These are phyloP conservation scores for roundworm (Caenorhabditis elegans) DNA, from an alignment of 1,140 invertebrate species.

Conservation along the genomic window DNA sequence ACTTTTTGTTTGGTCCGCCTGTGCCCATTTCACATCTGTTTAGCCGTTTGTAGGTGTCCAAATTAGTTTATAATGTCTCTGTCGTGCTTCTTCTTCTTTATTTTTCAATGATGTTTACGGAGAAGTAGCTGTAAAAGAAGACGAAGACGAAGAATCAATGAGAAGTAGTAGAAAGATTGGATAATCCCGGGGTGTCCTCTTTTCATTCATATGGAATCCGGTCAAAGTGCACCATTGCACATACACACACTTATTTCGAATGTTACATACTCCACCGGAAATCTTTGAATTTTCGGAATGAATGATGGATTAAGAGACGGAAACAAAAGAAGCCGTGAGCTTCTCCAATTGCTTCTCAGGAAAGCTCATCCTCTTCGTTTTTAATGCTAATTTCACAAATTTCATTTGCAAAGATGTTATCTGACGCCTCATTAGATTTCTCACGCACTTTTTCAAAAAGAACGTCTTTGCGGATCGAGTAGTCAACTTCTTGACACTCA, in stretches of 20 bases:
- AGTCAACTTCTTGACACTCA: background rate
- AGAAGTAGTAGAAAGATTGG: background rate
- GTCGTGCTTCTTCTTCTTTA: background rate
- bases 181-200: background rate
- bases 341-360: background rate
- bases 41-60: slow-evolving; percentile 21
- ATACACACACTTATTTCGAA: background rate
- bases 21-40: background rate
- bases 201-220: slow-evolving; percentile 3
- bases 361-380: background rate
- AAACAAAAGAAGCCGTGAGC: slow-evolving; percentile 17
- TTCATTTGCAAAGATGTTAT: background rate
- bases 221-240: slow-evolving; percentile 4
- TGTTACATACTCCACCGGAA: background rate
- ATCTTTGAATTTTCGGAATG: slow-evolving; percentile 9
- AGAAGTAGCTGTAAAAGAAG: background rate
- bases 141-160: background rate
- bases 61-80: slow-evolving; percentile 27
- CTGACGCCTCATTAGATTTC: background rate
- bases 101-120: background rate
- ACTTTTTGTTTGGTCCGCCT: background rate
- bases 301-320: slow-evolving; percentile 24
- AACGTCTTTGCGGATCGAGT: background rate
- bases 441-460: background rate
- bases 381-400: background rate